A percentile compares a stretch with the other conserved stretches of the same genome.
phyloP scores from a whole-genome alignment of 2,113 vertebrate genomes.

The Numenius arquata region DNA sequence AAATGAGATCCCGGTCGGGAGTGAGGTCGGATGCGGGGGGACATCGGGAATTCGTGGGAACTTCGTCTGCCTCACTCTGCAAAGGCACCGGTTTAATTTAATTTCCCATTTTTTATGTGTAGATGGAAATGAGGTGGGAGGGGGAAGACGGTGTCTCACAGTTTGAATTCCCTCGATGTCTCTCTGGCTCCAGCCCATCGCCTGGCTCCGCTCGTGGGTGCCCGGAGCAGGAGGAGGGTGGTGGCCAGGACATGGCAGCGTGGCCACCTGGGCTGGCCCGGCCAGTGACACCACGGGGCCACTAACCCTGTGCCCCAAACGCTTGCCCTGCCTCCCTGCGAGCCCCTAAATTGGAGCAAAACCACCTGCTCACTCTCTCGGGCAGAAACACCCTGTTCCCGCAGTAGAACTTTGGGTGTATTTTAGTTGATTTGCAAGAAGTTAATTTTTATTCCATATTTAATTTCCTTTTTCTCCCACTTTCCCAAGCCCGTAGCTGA shows the following conservation, averaged over 20 bases:
- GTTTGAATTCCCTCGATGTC: background rate
- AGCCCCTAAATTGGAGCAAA: background rate
- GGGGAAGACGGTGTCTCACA: background rate
- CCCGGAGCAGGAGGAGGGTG: background rate
- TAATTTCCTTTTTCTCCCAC: background rate
- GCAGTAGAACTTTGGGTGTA: background rate
- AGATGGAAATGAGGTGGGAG: background rate
- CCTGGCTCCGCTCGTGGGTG: background rate
- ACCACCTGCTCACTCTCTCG: background rate
- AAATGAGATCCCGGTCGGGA: rapidly evolving
- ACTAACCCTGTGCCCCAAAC: no score
- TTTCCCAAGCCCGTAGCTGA: background rate
- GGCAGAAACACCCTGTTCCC: background rate
- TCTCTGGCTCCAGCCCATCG: background rate
- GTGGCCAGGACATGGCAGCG: background rate
- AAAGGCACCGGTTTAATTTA: background rate
- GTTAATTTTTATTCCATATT: background rate
- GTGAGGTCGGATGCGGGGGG: background rate
- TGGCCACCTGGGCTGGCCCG: background rate
- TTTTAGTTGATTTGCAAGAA: background rate
- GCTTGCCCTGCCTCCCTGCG: background rate
- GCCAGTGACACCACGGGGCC: background rate
- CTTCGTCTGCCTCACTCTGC: background rate
- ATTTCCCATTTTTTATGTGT: background rate
- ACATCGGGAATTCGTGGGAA: background rate